Evolutionary conservation across 2,888 invertebrate genomes (phyloP).

Genomic region (Himalopsyche japonica): DNA sequence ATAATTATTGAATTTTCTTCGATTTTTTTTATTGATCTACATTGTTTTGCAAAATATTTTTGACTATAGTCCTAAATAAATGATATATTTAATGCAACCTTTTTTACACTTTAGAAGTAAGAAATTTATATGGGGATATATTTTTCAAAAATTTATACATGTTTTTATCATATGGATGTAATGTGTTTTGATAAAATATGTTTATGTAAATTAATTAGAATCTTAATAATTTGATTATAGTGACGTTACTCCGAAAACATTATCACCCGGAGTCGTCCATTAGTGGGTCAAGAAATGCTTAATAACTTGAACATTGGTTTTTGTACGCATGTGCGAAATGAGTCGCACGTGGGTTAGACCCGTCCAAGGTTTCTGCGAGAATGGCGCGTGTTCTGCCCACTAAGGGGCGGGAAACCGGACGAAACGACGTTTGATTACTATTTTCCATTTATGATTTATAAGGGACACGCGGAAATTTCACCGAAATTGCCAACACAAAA

Average conservation of each 20-base stretch:
- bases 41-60: too few species aligned
- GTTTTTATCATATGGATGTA: too few species aligned
- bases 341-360: not conserved
- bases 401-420: not conserved
- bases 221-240: too few species aligned
- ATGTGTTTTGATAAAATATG: too few species aligned
- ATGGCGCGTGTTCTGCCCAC: not conserved
- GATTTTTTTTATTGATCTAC: too few species aligned
- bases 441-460: constrained; percentile 25
- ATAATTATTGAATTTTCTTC: too few species aligned
- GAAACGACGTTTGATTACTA: constrained; percentile 9
- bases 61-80: too few species aligned
- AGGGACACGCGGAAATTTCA: constrained; percentile 6
- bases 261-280: not conserved
- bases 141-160: too few species aligned
- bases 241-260: not conserved
- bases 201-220: too few species aligned
- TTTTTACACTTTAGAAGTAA: too few species aligned
- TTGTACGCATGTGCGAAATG: not conserved
- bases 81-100: too few species aligned
- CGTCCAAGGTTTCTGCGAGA: not conserved
- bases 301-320: not conserved
- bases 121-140: too few species aligned
- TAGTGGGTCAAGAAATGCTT: not conserved
- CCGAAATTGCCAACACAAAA: not conserved